These are phyloP conservation scores for Cheilosia urbana DNA, from an alignment of 2,888 invertebrate genomes.

Conservation along the genomic window DNA sequence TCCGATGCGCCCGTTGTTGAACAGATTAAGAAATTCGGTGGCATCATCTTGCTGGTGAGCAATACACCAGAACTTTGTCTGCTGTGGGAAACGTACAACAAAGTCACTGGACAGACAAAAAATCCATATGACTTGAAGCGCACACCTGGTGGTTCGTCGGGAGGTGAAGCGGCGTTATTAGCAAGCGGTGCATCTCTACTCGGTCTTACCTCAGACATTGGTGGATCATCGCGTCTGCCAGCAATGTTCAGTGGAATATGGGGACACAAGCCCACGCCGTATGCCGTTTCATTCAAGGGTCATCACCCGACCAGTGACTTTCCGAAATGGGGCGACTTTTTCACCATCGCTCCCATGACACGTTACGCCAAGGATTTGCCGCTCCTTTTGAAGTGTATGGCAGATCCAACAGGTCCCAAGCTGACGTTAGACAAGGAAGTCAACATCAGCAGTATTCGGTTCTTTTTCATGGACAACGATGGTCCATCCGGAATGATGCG, in stretches of 20 bases:
- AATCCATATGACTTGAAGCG: slow-evolving; percentile 94
- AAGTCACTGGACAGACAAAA: slow-evolving; percentile 92
- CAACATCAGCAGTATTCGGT: slow-evolving; percentile 86
- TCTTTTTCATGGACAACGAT: slow-evolving; percentile 93
- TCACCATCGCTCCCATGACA: slow-evolving; percentile 93
- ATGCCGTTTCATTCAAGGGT: slow-evolving; percentile 87
- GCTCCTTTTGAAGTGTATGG: slow-evolving; percentile 89
- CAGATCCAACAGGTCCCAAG: slow-evolving; percentile 84
- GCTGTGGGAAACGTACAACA: slow-evolving; percentile 96
- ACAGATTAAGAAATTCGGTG: slow-evolving; percentile 90
- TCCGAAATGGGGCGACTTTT: slow-evolving; percentile 87
- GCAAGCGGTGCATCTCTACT: slow-evolving; percentile 92
- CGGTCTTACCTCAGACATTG: slow-evolving; percentile 94
- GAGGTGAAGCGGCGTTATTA: slow-evolving; percentile 92
- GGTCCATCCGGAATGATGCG: slow-evolving; percentile 87
- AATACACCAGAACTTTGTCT: slow-evolving; percentile 96
- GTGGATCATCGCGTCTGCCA: slow-evolving; percentile 94
- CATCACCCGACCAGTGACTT: slow-evolving; percentile 88
- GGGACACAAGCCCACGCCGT: slow-evolving; percentile 95
- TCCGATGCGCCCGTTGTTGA: slow-evolving; percentile 90
- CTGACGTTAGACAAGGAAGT: slow-evolving; percentile 84
- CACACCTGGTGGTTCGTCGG: slow-evolving; percentile 95
- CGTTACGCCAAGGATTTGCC: slow-evolving; percentile 94
- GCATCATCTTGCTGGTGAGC: slow-evolving; percentile 93
- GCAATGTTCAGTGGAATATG: slow-evolving; percentile 96